Evolutionary conservation across 1,140 invertebrate genomes (phyloP), one percentile per base, ranked within the genome.

Genomic region (Branchinecta lynchi): DNA sequence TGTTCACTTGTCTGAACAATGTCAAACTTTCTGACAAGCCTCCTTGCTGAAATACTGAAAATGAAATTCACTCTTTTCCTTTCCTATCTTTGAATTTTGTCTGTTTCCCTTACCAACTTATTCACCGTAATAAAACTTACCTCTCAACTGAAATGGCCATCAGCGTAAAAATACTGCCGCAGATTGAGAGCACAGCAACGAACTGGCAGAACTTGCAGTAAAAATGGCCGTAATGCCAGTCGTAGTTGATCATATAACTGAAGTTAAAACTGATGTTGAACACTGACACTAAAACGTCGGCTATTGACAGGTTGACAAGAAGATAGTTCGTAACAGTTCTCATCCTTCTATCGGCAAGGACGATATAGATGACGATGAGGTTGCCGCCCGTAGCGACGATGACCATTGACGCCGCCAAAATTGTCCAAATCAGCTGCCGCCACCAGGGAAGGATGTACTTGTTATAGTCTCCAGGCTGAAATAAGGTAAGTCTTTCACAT

Each of bases 181-280:
- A 88, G 72, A 97, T 91, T 66, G 92, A 93, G 44, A 95, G 83
- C 2, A 92, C 87, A 0, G 92, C 88, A 51, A 96, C 88, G 80
- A 96, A 98, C 79, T 93, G 91, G 71, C 86, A 88, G 74, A 97
- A 87, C 81, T 95, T 96, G 84, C 94, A 98, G 79, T 95, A 96
- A 70, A 89, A 80, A 66, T 85, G 84, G 0, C 93, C 94, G 75
- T 96, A 98, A 7, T 90, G 91, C 95, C 95, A 98, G 78, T 94
- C 85, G 15, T 85, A 85, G 76, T 90, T 87, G 73, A 96, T 79
- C 89, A 96, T 93, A 80, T 92, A 96, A 71, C 87, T 88, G 76
- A 91, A 95, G 79, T 94, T 95, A 80, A 96, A 95, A 71, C 90
- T 86, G 72, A 93, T 93, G 78, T 96, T 97, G 70, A 96, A 80